These are phyloP conservation scores for Parasteatoda tepidariorum DNA, from an alignment of 1,140 invertebrate genomes.

Conservation along the genomic window DNA sequence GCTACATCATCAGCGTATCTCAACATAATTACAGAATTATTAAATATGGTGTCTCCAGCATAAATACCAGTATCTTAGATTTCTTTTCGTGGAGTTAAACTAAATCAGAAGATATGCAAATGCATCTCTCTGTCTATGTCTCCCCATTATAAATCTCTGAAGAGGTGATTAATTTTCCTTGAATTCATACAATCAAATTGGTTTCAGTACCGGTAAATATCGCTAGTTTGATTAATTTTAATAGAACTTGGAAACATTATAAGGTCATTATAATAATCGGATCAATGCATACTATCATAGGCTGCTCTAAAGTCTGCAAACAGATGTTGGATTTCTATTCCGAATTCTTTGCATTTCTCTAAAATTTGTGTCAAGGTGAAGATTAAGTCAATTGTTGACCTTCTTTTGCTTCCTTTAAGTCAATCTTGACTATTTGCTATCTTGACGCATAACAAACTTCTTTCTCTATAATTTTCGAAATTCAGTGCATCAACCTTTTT, in stretches of 20 bases:
- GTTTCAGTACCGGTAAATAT: not conserved
- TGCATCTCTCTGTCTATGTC: not conserved
- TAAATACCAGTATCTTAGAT: not conserved
- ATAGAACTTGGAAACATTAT: not conserved
- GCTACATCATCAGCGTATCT: not conserved
- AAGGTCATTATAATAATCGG: not conserved
- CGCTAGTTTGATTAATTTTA: not conserved
- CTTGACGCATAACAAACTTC: too few relatives aligned
- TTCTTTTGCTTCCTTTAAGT: not conserved
- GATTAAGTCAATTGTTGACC: not conserved
- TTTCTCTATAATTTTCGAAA: too few relatives aligned
- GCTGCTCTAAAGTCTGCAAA: not conserved
- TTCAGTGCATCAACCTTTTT: too few relatives aligned
- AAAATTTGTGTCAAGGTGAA: not conserved
- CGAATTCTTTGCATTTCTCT: not conserved
- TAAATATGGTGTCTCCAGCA: not conserved
- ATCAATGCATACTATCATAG: not conserved
- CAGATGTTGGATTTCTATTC: not conserved
- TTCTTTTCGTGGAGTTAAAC: not conserved
- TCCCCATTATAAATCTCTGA: not conserved
- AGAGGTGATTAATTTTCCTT: not conserved
- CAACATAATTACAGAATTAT: not conserved
- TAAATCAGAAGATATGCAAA: not conserved
- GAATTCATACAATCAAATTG: not conserved
- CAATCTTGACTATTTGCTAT: too few relatives aligned